These are phyloP conservation scores for Formicarius rufipectus DNA, from an alignment of 2,113 vertebrate genomes.

Conservation along the genomic window DNA sequence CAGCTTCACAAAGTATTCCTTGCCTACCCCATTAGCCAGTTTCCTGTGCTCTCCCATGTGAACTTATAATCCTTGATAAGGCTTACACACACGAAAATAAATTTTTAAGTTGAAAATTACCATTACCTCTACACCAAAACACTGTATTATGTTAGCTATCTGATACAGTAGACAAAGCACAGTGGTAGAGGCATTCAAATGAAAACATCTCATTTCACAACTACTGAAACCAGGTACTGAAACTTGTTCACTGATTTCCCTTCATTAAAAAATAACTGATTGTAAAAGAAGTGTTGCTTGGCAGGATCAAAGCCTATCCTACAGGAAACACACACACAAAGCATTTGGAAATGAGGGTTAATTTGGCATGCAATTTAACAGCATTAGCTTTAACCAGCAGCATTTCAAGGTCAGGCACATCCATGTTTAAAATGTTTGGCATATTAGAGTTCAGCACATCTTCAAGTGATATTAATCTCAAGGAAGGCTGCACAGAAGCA, in stretches of 20 bases:
- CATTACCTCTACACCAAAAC: background rate
- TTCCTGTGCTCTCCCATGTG: background rate
- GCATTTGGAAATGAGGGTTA: conserved; percentile 64
- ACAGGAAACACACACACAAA: conserved; percentile 52
- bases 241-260: conserved; percentile 9
- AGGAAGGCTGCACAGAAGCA: background rate
- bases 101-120: background rate
- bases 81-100: background rate
- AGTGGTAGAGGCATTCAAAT: background rate
- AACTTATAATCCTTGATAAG: background rate
- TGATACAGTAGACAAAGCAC: background rate
- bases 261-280: conserved; percentile 55
- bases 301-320: conserved; percentile 57
- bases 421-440: conserved; percentile 3
- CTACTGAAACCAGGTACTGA: background rate
- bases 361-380: conserved; percentile 77
- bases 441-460: background rate
- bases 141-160: background rate
- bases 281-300: conserved; percentile 30
- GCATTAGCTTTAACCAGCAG: conserved; percentile 81
- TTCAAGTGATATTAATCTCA: background rate
- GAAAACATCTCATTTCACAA: background rate
- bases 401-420: conserved; percentile 74
- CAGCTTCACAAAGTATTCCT: background rate
- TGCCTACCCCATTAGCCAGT: background rate